These are phyloP conservation scores for Actinia equina DNA, from an alignment of 64 coral and sea anemone genomes.

Conservation along the genomic window DNA sequence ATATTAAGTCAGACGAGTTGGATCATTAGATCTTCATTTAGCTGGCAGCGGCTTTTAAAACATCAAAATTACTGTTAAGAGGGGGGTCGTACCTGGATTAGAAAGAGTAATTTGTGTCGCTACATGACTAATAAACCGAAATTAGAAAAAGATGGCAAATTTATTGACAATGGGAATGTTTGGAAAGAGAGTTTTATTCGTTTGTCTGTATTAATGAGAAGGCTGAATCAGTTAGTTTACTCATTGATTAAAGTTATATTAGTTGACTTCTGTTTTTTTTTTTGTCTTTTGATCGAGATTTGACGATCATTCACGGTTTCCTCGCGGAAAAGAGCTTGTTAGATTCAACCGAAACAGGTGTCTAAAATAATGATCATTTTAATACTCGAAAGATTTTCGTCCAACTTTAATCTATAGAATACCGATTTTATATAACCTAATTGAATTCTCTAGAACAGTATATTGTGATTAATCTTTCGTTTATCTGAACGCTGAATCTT, in stretches of 20 bases:
- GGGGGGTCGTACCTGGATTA: background rate
- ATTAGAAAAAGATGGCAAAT: background rate
- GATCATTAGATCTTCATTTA: constrained; percentile 10
- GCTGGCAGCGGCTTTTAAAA: background rate
- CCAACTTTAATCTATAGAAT: background rate
- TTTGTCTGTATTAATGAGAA: background rate
- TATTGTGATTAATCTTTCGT: background rate
- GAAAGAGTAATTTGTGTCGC: background rate
- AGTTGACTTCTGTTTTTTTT: no score
- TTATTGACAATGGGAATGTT: background rate
- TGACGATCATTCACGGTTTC: background rate
- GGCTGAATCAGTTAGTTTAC: background rate
- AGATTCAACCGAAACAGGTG: background rate
- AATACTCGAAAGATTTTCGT: background rate
- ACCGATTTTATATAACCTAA: background rate
- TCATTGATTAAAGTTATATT: background rate
- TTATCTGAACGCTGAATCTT: background rate
- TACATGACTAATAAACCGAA: constrained; percentile 9
- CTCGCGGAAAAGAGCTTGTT: background rate
- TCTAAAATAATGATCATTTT: no score
- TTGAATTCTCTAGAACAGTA: background rate
- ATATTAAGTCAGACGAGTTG: constrained; percentile 4
- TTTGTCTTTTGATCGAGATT: background rate
- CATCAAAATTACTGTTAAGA: constrained; percentile 9
- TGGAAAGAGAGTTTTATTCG: background rate